These are phyloP conservation scores for Chelonus insularis DNA, from an alignment of 1,140 invertebrate species.

Conservation along the genomic window DNA sequence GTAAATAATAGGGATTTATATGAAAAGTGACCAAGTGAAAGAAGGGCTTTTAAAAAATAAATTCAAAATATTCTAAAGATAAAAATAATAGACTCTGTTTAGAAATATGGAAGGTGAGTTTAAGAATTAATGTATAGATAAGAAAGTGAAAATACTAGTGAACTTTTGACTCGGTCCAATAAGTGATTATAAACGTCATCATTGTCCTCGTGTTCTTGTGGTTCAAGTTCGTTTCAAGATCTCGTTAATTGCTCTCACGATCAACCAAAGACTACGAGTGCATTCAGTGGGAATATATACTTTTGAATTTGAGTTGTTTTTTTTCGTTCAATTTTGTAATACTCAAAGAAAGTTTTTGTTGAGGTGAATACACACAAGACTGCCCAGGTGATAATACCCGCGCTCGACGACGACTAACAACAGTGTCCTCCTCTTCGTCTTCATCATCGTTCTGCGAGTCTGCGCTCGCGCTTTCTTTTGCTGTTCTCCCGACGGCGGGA, in stretches of 20 bases:
- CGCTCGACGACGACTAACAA: constrained; percentile 20
- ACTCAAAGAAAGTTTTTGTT: neutral
- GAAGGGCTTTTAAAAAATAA: neutral
- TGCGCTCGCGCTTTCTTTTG: constrained; percentile 14
- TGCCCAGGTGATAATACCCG: constrained; percentile 16
- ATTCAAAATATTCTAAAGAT: constrained; percentile 1
- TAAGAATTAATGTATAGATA: neutral
- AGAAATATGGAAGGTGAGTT: neutral
- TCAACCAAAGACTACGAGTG: neutral
- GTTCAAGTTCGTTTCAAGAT: constrained; percentile 13
- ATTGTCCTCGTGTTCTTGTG: constrained; percentile 5
- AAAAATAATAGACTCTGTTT: neutral
- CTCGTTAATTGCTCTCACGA: neutral
- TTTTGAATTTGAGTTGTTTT: neutral
- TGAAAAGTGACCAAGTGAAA: neutral
- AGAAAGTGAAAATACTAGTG: neutral
- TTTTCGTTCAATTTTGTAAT: neutral
- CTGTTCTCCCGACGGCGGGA: constrained; percentile 18
- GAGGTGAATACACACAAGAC: neutral
- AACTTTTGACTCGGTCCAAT: neutral
- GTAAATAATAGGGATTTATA: neutral
- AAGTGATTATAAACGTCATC: constrained; percentile 13
- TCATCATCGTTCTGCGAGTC: constrained; percentile 5
- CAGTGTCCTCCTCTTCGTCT: constrained; percentile 15
- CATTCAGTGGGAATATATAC: neutral